A percentile compares a stretch with the other conserved stretches of the same genome.
Conservation (phyloP, 2,797 vertebrate genomes). For the Limnodromus scolopaceus region DNA sequence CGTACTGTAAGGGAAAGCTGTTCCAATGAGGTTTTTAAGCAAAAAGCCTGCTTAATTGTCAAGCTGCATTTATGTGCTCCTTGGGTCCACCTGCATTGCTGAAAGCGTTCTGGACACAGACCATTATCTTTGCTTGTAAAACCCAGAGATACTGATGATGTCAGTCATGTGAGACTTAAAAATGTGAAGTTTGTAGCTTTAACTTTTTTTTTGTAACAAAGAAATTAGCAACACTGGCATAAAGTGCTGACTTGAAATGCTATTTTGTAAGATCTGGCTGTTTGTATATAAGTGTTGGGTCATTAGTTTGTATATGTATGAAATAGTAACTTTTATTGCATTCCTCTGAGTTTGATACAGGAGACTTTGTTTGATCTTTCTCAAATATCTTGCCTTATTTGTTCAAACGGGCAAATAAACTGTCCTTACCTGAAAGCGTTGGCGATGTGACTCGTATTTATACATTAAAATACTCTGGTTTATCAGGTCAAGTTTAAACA, state of each 20-base stretch:
- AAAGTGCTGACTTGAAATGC: conserved; percentile 77
- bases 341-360: conserved; percentile 65
- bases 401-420: conserved; percentile 77
- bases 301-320: conserved; percentile 77
- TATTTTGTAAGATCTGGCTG: conserved; percentile 77
- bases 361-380: conserved; percentile 56
- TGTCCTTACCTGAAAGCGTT: conserved; percentile 29
- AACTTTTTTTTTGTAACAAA: conserved; percentile 78
- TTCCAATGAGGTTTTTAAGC: background rate
- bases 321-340: conserved; percentile 62
- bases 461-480: background rate
- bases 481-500: background rate
- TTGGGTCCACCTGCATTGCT: background rate
- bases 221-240: conserved; percentile 70
- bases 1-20: background rate
- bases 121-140: conserved; percentile 15
- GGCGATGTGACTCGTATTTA: background rate
- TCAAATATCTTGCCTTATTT: conserved; percentile 61
- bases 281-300: conserved; percentile 76
- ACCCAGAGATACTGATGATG: conserved; percentile 24
- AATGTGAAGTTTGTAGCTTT: conserved; percentile 83
- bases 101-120: conserved; percentile 50
- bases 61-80: background rate
- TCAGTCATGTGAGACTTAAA: conserved; percentile 55
- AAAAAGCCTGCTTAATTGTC: background rate